These are phyloP conservation scores for Leptoclinus maculatus DNA, from an alignment of 2,797 vertebrate species.

Conservation along the genomic window DNA sequence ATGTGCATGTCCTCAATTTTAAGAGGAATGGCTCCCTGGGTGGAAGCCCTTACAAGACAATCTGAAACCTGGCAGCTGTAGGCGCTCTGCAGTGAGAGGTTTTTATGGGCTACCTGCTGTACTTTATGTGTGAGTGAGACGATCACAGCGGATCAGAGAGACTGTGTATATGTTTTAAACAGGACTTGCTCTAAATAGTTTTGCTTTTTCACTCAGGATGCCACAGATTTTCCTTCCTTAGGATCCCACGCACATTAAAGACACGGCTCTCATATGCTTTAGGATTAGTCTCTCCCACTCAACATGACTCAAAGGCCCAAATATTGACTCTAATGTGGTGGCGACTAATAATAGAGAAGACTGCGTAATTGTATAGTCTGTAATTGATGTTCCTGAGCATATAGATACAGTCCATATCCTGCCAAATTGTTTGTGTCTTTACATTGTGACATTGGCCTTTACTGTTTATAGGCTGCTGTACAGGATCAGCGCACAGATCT, in stretches of 20 bases:
- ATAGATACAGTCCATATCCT: background rate
- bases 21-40: slow-evolving; percentile 2
- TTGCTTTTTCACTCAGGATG: slow-evolving; percentile 5
- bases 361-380: slow-evolving; percentile 13
- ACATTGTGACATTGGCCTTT: background rate
- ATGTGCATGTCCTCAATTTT: background rate
- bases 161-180: background rate
- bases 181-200: background rate
- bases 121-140: background rate
- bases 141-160: background rate
- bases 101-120: slow-evolving; percentile 28
- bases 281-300: slow-evolving; percentile 73
- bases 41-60: slow-evolving; percentile 2
- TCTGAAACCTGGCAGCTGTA: slow-evolving; percentile 32
- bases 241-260: slow-evolving; percentile 47
- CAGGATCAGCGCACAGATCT: slow-evolving; percentile 12
- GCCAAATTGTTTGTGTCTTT: slow-evolving; percentile 12
- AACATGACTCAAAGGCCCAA: slow-evolving; percentile 67
- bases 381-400: background rate
- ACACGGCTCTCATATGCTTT: slow-evolving; percentile 64
- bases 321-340: slow-evolving; percentile 53
- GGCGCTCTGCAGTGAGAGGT: background rate
- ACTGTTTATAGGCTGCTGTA: slow-evolving; percentile 21
- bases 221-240: slow-evolving; percentile 30
- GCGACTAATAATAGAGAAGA: slow-evolving; percentile 44